Evolutionary conservation across 2,113 vertebrate genomes (phyloP), one percentile per base, ranked within the genome.

Genomic region (Misgurnus mizolepis): DNA sequence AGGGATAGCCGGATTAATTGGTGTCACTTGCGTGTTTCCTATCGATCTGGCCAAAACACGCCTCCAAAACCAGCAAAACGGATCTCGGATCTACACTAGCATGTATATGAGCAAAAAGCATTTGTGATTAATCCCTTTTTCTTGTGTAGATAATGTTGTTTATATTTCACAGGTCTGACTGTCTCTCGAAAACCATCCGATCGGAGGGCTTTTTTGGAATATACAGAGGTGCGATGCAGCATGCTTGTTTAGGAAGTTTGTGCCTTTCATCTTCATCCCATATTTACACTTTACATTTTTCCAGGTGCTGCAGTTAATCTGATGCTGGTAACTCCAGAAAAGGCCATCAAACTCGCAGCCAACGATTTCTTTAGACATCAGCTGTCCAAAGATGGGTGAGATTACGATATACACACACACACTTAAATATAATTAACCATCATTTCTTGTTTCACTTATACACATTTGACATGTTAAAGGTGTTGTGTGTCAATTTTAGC

Each of bases 151-250:
- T 45, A 11, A 7, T 80, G 67, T 22, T 72, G 69, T 45, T 80
- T 64, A 1, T 50, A 1, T 50, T 86, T 80, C 17, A 11, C 88
- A 99, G 97, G 95, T 93, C 95, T 40, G 96, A 99, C 88, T 99
- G 97, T 86, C 93, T 99, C 84, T 87, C 96, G 79, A 98, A 98
- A 91, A 99, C 96, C 0, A 91, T 98, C 55, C 95, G 94, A 43
- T 95, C 95, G 0, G 96, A 99, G 81, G 97, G 97, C 76, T 98
- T 97, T 89, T 98, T 97, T 76, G 97, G 97, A 89, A 98, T 97
- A 94, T 99, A 98, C 80, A 93, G 97, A 88, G 97, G 97, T 99
- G 90, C 90, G 76, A 7, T 84, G 78, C 84, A 14, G 15, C 12
- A 14, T 56, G 55, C n/a, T 17, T 56, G 53, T n/a, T 6, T 56